Evolutionary conservation across 2,797 vertebrate species (phyloP), one percentile per base, ranked within the genome.

Genomic region (Peromyscus eremicus): DNA sequence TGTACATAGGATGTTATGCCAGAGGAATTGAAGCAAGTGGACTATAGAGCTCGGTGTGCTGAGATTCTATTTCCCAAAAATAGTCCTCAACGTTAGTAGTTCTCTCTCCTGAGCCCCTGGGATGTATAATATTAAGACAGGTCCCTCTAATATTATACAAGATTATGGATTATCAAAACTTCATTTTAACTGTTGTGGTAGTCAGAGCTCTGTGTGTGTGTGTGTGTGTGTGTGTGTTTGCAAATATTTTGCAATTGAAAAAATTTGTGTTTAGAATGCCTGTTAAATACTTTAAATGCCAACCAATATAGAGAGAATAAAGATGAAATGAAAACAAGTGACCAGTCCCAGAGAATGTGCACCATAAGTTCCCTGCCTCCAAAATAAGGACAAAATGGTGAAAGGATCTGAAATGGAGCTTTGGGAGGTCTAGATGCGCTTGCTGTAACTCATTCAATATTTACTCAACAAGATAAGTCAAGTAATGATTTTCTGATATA

Each of bases 401-500:
- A 92, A 92, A 14, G 21, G 37, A 16, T 87, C 71, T 86, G 34
- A 95, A 84, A 89, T 16, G 49, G 52, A 89, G 37, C 75, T 92
- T 93, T 66, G 90, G 49, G 75, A 96, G 92, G 66, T 85, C 6
- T 83, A 66, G 79, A 91, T 2, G 77, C 27, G 76, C 79, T 92
- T 85, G 43, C 34, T 71, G 37, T 46, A 95, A 95, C 21, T 96
- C 52, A 84, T 25, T 89, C 90, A 95, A 76, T 94, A 92, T 86
- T 97, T 96, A 89, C 6, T 96, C 82, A 94, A 94, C 0, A 89
- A 13, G 34, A 73, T 25, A 97, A 95, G 85, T 94, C 75, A 95
- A 89, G 88, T 92, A 89, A 95, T 80, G 75, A 55, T 95, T 97
- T 96, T 97, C 55, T 91, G 71, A 95, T 92, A 92, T 68, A 96